These are phyloP conservation scores for Candoia aspera DNA, from an alignment of 2,113 vertebrate genomes.

Conservation along the genomic window DNA sequence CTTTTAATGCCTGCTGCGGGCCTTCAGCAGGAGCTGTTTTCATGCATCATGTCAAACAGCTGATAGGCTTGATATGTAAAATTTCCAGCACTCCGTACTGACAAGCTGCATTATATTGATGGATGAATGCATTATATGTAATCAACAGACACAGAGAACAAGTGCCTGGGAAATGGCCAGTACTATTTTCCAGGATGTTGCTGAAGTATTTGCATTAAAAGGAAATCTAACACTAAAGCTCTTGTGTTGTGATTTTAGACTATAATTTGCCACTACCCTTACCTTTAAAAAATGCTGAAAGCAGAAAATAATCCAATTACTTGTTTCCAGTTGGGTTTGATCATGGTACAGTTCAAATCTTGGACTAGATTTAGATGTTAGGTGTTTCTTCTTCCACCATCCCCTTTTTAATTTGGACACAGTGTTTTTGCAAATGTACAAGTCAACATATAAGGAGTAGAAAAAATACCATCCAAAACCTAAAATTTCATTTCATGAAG, in stretches of 20 bases:
- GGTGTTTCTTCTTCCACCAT: neutral
- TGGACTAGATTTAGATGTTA: neutral
- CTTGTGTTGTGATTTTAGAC: neutral
- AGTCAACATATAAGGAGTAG: neutral
- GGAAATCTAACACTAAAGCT: neutral
- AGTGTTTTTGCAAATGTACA: accelerated
- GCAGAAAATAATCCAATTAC: neutral
- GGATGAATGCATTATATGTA: conserved; percentile 51
- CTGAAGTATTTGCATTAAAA: neutral
- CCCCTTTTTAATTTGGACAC: neutral
- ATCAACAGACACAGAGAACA: neutral
- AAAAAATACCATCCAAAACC: neutral
- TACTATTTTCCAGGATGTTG: neutral
- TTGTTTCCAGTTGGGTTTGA: neutral
- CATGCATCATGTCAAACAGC: neutral
- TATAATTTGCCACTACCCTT: neutral
- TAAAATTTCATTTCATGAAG: neutral
- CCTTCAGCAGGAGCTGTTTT: conserved; percentile 17
- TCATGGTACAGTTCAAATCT: neutral
- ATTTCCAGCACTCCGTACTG: conserved; percentile 41
- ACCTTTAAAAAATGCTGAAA: neutral
- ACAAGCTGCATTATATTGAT: conserved; percentile 50
- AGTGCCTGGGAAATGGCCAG: conserved; percentile 36
- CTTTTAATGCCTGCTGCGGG: conserved; percentile 18
- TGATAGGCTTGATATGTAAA: conserved; percentile 18